These are phyloP conservation scores for Drosophila putrida DNA, from an alignment of 2,888 invertebrate species.

Conservation along the genomic window DNA sequence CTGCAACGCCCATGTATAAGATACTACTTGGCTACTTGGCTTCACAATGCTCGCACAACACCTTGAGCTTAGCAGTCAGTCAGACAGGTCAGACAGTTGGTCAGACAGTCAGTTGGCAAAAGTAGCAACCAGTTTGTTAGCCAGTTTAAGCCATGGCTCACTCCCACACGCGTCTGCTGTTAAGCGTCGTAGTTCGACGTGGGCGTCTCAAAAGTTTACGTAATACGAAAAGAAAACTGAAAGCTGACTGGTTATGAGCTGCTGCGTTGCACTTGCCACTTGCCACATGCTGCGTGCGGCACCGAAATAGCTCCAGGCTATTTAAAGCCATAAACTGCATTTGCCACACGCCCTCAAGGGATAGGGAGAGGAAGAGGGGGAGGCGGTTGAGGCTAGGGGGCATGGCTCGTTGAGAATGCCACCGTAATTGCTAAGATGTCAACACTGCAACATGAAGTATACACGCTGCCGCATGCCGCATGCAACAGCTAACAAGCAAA, in stretches of 20 bases:
- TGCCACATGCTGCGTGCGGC: slow-evolving; percentile 49
- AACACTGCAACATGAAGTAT: slow-evolving; percentile 30
- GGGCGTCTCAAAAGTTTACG: slow-evolving; percentile 51
- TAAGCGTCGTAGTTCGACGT: slow-evolving; percentile 21
- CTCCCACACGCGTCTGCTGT: slow-evolving; percentile 50
- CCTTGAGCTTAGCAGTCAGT: slow-evolving; percentile 42
- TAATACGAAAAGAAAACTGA: slow-evolving; percentile 38
- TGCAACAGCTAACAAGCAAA: slow-evolving; percentile 61
- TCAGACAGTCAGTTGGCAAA: slow-evolving; percentile 18
- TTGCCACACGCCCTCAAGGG: slow-evolving; percentile 52
- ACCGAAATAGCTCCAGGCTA: slow-evolving; percentile 48
- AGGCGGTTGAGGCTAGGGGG: background rate
- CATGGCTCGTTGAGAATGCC: slow-evolving; percentile 45
- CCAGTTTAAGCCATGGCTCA: slow-evolving; percentile 50
- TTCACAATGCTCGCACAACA: slow-evolving; percentile 31
- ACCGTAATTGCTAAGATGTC: slow-evolving; percentile 56
- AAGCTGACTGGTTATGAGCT: slow-evolving; percentile 35
- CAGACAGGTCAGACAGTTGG: slow-evolving; percentile 6
- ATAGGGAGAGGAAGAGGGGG: background rate
- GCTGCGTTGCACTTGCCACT: slow-evolving; percentile 50
- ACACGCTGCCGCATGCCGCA: slow-evolving; percentile 15
- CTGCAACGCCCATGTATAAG: slow-evolving; percentile 36
- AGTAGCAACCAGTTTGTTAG: slow-evolving; percentile 50
- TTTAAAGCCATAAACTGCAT: slow-evolving; percentile 60
- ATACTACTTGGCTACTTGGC: slow-evolving; percentile 22